Percentiles rank a stretch among this genome's conserved stretches.
These are phyloP conservation scores for Beris chalybata DNA, from an alignment of 2,888 invertebrate species.

Conservation along the genomic window DNA sequence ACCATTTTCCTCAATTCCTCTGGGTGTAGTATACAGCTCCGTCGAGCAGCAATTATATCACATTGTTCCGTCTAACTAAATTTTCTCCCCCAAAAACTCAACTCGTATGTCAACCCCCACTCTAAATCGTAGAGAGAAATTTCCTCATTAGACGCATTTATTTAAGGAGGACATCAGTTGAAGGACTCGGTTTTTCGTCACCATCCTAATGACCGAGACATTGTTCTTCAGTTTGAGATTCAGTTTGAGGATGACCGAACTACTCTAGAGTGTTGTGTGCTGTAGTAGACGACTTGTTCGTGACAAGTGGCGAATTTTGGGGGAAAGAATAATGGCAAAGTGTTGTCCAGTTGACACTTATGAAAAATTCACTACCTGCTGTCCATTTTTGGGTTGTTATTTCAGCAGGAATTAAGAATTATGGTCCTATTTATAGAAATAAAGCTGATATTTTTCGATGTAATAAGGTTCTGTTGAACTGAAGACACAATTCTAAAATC, in stretches of 20 bases:
- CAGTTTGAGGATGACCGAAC: neutral
- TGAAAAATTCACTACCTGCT: slow-evolving; percentile 30
- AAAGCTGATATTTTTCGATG: too few relatives aligned
- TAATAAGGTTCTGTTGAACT: neutral
- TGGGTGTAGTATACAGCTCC: neutral
- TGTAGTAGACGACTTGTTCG: slow-evolving; percentile 24
- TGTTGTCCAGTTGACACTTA: slow-evolving; percentile 36
- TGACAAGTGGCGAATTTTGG: slow-evolving; percentile 35
- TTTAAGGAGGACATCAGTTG: slow-evolving; percentile 23
- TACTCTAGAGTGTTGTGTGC: neutral
- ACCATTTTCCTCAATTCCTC: neutral
- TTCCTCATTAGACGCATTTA: slow-evolving; percentile 38
- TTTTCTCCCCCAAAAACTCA: slow-evolving; percentile 11
- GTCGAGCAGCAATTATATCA: slow-evolving; percentile 15
- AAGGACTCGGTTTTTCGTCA: slow-evolving; percentile 35
- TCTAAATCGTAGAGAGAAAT: slow-evolving; percentile 17
- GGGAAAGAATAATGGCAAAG: slow-evolving; percentile 36
- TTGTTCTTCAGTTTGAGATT: neutral
- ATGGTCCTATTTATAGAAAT: neutral
- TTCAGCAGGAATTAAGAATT: neutral
- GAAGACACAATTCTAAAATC: too few relatives aligned
- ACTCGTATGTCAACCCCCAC: neutral
- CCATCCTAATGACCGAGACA: slow-evolving; percentile 34
- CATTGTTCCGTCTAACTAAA: slow-evolving; percentile 33
- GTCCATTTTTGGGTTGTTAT: slow-evolving; percentile 6